A percentile compares a stretch with the other conserved stretches of the same genome.
Evolutionary conservation across 2,797 vertebrate species (phyloP).

Genomic region (Molossus alvarezi): DNA sequence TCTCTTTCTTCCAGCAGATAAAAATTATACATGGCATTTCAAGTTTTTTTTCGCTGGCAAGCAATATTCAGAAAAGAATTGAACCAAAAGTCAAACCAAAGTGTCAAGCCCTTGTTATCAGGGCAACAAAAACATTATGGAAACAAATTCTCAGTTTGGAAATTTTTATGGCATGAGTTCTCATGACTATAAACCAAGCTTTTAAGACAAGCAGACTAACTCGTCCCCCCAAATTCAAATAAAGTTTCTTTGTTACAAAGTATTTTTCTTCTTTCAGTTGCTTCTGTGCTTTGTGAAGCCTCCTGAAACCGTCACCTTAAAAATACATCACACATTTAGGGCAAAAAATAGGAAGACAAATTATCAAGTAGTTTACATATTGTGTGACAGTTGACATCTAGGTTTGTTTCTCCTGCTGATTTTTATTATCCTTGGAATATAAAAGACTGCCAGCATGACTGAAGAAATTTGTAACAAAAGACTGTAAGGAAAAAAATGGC

Average conservation of each 20-base stretch:
- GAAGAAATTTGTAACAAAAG: slow-evolving; percentile 38
- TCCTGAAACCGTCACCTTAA: not conserved
- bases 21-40: slow-evolving; percentile 13
- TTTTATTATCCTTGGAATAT: slow-evolving; percentile 44
- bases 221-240: not conserved
- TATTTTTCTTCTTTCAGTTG: slow-evolving; percentile 2
- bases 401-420: not conserved
- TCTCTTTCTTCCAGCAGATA: not conserved
- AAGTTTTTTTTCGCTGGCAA: not conserved
- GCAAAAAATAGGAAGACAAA: slow-evolving; percentile 31
- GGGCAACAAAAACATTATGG: slow-evolving; percentile 42
- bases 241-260: not conserved
- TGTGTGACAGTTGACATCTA: slow-evolving; percentile 13
- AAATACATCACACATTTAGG: not conserved
- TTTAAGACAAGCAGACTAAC: slow-evolving; percentile 12
- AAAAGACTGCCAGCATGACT: slow-evolving; percentile 42
- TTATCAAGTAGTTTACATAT: slow-evolving; percentile 44
- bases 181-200: slow-evolving; percentile 18
- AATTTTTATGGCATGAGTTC: not conserved
- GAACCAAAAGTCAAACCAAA: not conserved
- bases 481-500: not conserved
- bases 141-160: slow-evolving; percentile 50
- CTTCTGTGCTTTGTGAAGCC: not conserved
- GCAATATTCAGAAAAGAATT: not conserved
- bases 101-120: slow-evolving; percentile 38